A percentile compares a stretch with the other conserved stretches of the same genome.
Evolutionary conservation across 2,797 vertebrate species (phyloP).

Genomic region (Glyptemys insculpta): DNA sequence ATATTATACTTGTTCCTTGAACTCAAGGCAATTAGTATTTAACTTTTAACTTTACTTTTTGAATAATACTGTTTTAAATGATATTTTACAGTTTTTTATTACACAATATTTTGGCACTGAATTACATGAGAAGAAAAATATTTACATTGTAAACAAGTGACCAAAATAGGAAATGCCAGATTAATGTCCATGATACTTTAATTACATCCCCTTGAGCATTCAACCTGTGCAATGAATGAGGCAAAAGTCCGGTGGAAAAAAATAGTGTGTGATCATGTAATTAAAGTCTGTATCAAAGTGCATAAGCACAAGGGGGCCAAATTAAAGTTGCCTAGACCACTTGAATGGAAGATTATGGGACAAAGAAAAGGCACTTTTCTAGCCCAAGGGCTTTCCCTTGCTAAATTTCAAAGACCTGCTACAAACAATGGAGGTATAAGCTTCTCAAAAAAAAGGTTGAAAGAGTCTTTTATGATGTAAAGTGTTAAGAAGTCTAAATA

Average conservation of each 20-base stretch:
- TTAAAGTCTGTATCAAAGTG: neutral
- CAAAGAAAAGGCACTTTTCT: neutral
- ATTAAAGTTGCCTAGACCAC: neutral
- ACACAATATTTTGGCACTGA: neutral
- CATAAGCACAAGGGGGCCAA: neutral
- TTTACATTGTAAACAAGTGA: neutral
- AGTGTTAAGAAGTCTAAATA: neutral
- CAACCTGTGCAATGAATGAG: neutral
- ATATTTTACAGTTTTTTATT: neutral
- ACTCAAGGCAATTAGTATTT: conserved; percentile 17
- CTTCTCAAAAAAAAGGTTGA: neutral
- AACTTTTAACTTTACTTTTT: neutral
- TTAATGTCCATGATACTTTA: neutral
- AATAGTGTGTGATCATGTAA: neutral
- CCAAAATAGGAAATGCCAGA: neutral
- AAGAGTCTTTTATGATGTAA: neutral
- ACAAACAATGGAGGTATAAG: neutral
- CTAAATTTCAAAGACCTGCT: neutral
- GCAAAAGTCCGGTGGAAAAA: neutral
- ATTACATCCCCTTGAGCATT: neutral
- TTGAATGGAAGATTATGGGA: neutral
- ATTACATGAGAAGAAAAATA: neutral
- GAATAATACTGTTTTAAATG: neutral
- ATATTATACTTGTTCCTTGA: neutral
- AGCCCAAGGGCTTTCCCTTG: neutral